A percentile compares a stretch with the other conserved stretches of the same genome.
Conservation (phyloP, 2,797 vertebrate genomes). For the Ambastaia sidthimunki region DNA sequence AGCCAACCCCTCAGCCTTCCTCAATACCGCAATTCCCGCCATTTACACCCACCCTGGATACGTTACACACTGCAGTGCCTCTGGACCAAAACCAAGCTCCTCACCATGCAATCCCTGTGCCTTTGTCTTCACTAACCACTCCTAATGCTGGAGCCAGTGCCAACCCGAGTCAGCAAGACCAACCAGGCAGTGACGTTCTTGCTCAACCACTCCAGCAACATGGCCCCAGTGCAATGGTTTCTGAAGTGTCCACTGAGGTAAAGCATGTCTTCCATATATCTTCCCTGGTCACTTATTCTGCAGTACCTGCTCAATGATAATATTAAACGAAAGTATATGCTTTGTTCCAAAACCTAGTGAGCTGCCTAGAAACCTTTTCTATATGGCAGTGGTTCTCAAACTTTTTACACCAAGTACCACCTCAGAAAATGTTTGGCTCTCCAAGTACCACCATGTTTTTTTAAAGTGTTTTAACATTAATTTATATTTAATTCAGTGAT, state of each 20-base stretch:
- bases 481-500: no score
- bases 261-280: not conserved
- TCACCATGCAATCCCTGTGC: conserved; percentile 62
- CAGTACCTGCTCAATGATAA: not conserved
- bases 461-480: no score
- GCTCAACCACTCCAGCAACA: conserved; percentile 41
- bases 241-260: conserved; percentile 41
- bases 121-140: conserved; percentile 63
- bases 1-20: conserved; percentile 33
- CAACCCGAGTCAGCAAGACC: conserved; percentile 71
- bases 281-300: not conserved
- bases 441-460: no score
- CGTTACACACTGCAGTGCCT: conserved; percentile 53
- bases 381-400: no score
- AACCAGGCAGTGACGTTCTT: conserved; percentile 34
- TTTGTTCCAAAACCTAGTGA: not conserved
- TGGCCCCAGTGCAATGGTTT: not conserved
- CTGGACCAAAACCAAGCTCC: conserved; percentile 62
- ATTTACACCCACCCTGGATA: conserved; percentile 1
- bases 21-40: not conserved
- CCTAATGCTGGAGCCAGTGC: conserved; percentile 62
- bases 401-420: no score
- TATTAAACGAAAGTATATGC: not conserved
- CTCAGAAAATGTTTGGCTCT: no score
- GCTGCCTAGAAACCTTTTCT: not conserved